A percentile compares a stretch with the other conserved stretches of the same genome.
These are phyloP conservation scores for Hymenochirus boettgeri DNA, from an alignment of 2,113 vertebrate genomes.

Conservation along the genomic window DNA sequence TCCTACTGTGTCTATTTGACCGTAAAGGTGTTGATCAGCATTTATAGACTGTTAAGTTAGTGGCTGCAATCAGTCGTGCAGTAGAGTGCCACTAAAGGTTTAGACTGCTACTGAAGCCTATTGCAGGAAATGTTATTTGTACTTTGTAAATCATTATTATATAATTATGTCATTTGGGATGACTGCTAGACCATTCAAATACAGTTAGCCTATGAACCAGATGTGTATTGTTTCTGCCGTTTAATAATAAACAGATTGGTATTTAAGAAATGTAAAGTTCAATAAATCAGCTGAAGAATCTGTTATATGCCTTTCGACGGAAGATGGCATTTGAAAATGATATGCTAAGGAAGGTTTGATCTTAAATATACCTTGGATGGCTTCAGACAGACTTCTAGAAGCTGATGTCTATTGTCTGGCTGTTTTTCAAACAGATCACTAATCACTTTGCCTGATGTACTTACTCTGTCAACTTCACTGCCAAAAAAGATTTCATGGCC, in stretches of 20 bases:
- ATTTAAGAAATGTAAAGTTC: conserved; percentile 42
- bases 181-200: conserved; percentile 49
- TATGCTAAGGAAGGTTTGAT: conserved; percentile 48
- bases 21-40: conserved; percentile 51
- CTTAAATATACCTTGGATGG: conserved; percentile 25
- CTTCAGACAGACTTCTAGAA: conserved; percentile 29
- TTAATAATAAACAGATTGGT: conserved; percentile 55
- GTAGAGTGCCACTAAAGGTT: conserved; percentile 42
- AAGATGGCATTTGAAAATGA: conserved; percentile 48
- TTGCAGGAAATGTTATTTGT: conserved; percentile 52
- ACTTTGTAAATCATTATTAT: conserved; percentile 52
- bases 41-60: conserved; percentile 56
- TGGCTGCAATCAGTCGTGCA: conserved; percentile 42
- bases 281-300: conserved; percentile 49
- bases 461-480: conserved; percentile 47
- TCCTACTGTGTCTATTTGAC: conserved; percentile 45
- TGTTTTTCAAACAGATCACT: conserved; percentile 45
- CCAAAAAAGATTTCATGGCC: conserved; percentile 54
- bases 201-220: conserved; percentile 49
- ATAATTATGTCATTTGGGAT: conserved; percentile 46
- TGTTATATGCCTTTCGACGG: conserved; percentile 56
- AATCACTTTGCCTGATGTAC: conserved; percentile 48
- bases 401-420: conserved; percentile 44
- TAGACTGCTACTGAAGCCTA: conserved; percentile 49
- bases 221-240: conserved; percentile 55